Evolutionary conservation across 2,797 vertebrate genomes (phyloP).

Genomic region (Siniperca obscura): DNA sequence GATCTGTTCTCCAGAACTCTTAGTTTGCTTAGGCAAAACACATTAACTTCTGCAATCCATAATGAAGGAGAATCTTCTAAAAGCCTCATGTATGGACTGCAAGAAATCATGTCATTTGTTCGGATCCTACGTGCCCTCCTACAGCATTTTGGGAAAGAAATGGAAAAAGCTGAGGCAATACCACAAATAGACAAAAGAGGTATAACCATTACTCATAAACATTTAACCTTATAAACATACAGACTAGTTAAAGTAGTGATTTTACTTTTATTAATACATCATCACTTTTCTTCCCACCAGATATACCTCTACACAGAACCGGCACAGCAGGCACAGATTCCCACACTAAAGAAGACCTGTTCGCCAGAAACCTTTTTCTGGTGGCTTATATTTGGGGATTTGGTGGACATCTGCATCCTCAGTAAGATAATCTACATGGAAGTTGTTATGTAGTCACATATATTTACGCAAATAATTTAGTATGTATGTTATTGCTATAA

Average conservation of each 20-base stretch:
- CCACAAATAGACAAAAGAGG: constrained; percentile 44
- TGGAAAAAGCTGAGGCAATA: constrained; percentile 53
- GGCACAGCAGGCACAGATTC: constrained; percentile 17
- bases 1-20: constrained; percentile 85
- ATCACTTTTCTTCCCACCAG: constrained; percentile 31
- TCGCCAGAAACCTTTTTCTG: constrained; percentile 84
- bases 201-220: constrained; percentile 25
- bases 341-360: constrained; percentile 56
- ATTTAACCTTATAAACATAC: background rate
- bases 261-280: background rate
- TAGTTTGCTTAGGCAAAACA: constrained; percentile 74
- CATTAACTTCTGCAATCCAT: constrained; percentile 71
- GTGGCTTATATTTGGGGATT: constrained; percentile 91
- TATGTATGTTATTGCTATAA: background rate
- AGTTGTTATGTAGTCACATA: background rate
- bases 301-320: constrained; percentile 22
- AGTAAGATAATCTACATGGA: constrained; percentile 71
- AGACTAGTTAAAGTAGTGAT: background rate
- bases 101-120: constrained; percentile 86
- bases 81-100: constrained; percentile 75
- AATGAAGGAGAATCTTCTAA: constrained; percentile 40
- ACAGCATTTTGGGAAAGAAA: constrained; percentile 71
- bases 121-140: constrained; percentile 86
- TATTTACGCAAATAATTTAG: background rate
- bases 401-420: constrained; percentile 86